phyloP scores from a whole-genome alignment of 2,797 vertebrate species.

The Mus minutoides region DNA sequence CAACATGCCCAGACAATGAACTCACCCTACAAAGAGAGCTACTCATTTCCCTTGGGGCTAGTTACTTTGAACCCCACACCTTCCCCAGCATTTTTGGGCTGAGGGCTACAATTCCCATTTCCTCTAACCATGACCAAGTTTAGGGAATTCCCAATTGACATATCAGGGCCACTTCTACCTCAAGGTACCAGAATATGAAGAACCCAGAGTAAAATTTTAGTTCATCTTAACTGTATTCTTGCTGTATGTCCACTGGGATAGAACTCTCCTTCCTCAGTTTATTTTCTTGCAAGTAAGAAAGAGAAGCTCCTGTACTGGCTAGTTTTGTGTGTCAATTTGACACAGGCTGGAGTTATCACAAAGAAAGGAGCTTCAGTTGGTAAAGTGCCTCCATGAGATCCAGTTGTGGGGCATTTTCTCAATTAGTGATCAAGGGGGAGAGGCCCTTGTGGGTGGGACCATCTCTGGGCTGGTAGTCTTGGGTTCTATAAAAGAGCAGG shows the following conservation, averaged over 20 bases:
- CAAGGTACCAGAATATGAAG: constrained; percentile 10
- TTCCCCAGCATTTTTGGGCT: constrained; percentile 29
- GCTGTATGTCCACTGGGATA: background rate
- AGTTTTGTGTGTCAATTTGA: too few relatives aligned
- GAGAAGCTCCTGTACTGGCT: too few relatives aligned
- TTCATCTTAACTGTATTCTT: constrained; percentile 20
- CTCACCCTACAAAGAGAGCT: constrained; percentile 53
- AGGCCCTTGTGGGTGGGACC: too few relatives aligned
- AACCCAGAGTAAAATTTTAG: background rate
- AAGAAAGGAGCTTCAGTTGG: too few relatives aligned
- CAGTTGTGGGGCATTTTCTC: too few relatives aligned
- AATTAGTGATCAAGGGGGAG: too few relatives aligned
- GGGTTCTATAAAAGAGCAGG: too few relatives aligned
- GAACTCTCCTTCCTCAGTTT: constrained; percentile 1
- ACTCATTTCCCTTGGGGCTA: constrained; percentile 39
- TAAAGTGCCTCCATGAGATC: too few relatives aligned
- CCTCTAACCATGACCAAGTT: constrained; percentile 32
- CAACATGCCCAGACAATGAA: constrained; percentile 64
- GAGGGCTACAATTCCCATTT: background rate
- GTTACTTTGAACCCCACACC: constrained; percentile 13
- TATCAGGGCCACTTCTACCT: constrained; percentile 26
- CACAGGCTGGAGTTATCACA: too few relatives aligned
- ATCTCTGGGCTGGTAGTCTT: too few relatives aligned
- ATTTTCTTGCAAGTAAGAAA: constrained; percentile 59
- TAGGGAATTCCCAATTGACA: background rate